Conservation (phyloP, 2,888 invertebrate species). For the Amphimallon solstitiale region DNA sequence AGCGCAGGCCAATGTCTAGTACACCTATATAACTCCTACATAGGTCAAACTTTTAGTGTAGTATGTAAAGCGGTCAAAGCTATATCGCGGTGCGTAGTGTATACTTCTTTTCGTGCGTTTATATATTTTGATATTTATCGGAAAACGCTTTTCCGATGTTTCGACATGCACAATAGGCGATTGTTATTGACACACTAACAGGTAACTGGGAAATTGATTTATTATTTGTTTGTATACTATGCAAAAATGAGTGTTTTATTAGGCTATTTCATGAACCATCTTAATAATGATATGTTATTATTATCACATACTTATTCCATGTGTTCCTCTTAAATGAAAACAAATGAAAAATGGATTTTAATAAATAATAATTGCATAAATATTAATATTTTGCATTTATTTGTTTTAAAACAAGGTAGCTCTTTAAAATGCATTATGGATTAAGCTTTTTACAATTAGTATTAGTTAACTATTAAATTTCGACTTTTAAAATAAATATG, state of each 20-base stretch:
- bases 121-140: no score
- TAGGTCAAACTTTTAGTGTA: slow-evolving; percentile 15
- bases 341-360: background rate
- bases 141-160: background rate
- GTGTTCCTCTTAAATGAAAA: background rate
- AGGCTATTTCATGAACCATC: background rate
- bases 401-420: background rate
- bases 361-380: background rate
- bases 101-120: no score
- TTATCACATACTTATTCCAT: background rate
- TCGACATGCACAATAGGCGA: background rate
- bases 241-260: background rate
- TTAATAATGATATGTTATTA: background rate
- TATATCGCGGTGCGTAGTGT: background rate
- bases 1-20: slow-evolving; percentile 11
- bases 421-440: background rate
- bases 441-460: no score
- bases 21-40: background rate
- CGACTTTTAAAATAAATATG: no score
- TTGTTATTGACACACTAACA: slow-evolving; percentile 3
- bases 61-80: background rate
- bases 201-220: slow-evolving; percentile 2
- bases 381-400: background rate
- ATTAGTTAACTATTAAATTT: no score
- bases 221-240: background rate